phyloP scores from a whole-genome alignment of 2,113 vertebrate species.

The Sturnus vulgaris region DNA sequence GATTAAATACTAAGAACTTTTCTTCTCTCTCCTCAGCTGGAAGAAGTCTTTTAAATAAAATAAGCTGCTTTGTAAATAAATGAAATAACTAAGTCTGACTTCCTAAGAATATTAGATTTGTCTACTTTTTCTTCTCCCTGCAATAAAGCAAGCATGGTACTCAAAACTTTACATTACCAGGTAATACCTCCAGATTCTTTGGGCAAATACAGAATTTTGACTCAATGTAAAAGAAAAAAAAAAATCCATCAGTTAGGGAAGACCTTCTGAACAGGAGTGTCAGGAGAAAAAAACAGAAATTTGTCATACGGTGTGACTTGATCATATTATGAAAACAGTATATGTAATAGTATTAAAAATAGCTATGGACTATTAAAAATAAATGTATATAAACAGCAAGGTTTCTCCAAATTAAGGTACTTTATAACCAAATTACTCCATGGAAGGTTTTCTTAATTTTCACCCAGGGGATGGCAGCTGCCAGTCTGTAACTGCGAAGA shows the following conservation, averaged over 20 bases:
- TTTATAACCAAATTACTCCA: not conserved
- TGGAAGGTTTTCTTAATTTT: accelerated
- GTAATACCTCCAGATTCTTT: not conserved
- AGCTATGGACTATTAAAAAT: not conserved
- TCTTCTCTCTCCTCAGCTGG: not conserved
- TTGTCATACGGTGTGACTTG: not conserved
- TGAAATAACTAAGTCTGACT: not conserved
- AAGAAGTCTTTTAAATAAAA: not conserved
- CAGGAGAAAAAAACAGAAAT: not conserved
- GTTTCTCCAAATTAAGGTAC: not conserved
- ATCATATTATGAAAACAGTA: not conserved
- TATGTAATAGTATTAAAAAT: not conserved
- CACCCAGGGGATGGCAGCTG: not conserved
- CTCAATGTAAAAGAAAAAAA: not conserved
- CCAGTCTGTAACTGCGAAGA: not conserved
- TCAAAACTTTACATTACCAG: not conserved
- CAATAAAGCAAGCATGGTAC: not conserved
- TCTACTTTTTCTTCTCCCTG: not conserved
- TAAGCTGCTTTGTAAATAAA: not conserved
- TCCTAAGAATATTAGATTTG: not conserved
- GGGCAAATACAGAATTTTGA: not conserved
- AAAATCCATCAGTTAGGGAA: not conserved
- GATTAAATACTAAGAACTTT: not conserved
- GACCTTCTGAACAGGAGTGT: not conserved
- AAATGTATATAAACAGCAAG: not conserved